A percentile compares a stretch with the other conserved stretches of the same genome.
Conservation (phyloP, 1,140 invertebrate genomes). For the Littorina saxatilis region DNA sequence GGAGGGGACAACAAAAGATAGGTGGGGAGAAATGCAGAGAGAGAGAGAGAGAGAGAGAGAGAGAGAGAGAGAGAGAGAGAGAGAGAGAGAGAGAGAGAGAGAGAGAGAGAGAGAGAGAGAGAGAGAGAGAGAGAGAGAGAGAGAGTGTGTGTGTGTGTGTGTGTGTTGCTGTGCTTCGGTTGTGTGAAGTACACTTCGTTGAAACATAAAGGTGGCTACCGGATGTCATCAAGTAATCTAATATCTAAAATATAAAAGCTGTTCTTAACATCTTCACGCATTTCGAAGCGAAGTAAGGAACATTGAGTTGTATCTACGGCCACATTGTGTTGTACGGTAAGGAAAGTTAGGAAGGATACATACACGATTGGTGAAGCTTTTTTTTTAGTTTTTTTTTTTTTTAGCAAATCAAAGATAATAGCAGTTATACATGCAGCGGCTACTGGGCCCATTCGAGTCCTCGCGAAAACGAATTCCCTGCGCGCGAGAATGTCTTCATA, state of each 20-base stretch:
- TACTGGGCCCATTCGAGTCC: too few species aligned
- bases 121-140: background rate
- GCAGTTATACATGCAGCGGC: too few species aligned
- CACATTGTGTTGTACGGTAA: background rate
- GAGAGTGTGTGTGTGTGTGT: conserved; percentile 3
- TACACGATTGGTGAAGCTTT: too few species aligned
- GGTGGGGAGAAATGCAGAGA: conserved; percentile 10
- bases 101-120: conserved; percentile 5
- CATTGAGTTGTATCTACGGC: background rate
- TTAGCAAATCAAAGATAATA: too few species aligned
- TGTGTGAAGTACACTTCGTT: background rate
- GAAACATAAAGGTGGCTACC: background rate
- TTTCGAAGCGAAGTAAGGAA: background rate
- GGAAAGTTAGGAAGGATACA: too few species aligned
- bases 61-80: conserved; percentile 21
- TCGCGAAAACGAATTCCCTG: too few species aligned
- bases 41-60: conserved; percentile 22
- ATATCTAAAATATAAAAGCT: conserved; percentile 69
- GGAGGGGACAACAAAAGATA: too few species aligned
- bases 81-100: conserved; percentile 14
- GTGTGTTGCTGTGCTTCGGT: background rate
- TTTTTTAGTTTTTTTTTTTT: too few species aligned
- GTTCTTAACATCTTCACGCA: background rate
- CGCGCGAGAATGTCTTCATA: too few species aligned
- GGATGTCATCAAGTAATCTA: conserved; percentile 78